Conservation (phyloP, 2,113 vertebrate species). For the Albula goreensis region DNA sequence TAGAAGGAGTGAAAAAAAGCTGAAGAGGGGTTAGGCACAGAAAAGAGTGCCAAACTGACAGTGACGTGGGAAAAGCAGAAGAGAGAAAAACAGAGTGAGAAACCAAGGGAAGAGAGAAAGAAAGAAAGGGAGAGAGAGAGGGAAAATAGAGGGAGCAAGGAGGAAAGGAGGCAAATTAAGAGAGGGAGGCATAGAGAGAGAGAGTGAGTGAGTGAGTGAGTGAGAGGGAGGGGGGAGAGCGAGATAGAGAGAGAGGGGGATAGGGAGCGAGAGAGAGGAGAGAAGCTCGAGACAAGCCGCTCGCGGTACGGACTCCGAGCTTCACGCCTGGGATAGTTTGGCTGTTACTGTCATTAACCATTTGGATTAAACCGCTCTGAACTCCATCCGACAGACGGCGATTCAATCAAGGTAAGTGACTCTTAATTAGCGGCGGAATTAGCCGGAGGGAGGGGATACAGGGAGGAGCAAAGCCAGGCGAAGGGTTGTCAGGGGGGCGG, state of each 20-base stretch:
- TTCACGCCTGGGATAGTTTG: neutral
- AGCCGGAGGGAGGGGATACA: neutral
- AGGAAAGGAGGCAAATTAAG: constrained; percentile 10
- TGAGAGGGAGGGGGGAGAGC: neutral
- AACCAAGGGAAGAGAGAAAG: neutral
- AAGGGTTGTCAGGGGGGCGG: neutral
- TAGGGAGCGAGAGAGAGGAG: neutral
- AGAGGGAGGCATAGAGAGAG: constrained; percentile 15
- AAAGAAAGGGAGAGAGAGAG: neutral
- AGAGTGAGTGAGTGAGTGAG: constrained; percentile 10
- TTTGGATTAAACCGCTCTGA: constrained; percentile 15
- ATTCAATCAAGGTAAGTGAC: constrained; percentile 15
- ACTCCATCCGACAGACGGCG: neutral
- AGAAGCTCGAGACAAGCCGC: neutral
- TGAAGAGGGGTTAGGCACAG: neutral
- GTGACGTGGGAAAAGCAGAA: neutral
- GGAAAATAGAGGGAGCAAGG: neutral
- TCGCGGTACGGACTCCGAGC: neutral
- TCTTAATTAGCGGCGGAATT: neutral
- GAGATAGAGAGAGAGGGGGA: neutral
- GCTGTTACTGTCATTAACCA: neutral
- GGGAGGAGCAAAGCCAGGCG: neutral
- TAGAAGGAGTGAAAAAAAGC: neutral
- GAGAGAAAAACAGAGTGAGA: neutral
- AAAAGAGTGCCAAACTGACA: neutral